Percentiles rank a stretch among this genome's conserved stretches.
These are phyloP conservation scores for Coecobrya sp. DNA, from an alignment of 2,888 invertebrate species.

Conservation along the genomic window DNA sequence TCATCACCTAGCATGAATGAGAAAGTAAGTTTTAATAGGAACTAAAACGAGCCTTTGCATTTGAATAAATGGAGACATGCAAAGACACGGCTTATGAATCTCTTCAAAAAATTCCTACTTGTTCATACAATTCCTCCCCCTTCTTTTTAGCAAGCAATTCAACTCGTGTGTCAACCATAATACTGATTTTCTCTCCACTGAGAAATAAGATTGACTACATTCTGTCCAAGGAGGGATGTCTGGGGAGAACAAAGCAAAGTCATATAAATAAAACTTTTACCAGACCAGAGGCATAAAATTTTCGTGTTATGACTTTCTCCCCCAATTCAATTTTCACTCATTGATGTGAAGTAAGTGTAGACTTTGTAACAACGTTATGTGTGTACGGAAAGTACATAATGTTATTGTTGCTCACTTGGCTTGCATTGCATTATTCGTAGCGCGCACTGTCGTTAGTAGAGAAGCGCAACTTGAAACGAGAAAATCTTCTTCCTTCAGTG, in stretches of 20 bases:
- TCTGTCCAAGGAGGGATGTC: neutral
- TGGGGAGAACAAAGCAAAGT: neutral
- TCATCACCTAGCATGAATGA: neutral
- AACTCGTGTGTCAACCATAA: conserved; percentile 9
- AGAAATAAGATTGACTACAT: neutral
- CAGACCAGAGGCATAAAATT: conserved; percentile 64
- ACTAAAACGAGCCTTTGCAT: neutral
- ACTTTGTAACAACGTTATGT: neutral
- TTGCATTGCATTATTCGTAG: neutral
- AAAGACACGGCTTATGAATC: neutral
- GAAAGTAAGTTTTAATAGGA: neutral
- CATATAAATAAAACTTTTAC: conserved; percentile 40
- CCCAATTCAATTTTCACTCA: conserved; percentile 69
- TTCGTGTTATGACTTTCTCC: conserved; percentile 67
- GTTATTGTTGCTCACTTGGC: neutral
- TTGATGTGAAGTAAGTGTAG: neutral
- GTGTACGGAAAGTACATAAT: neutral
- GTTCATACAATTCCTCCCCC: neutral
- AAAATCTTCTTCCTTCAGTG: conserved; percentile 18
- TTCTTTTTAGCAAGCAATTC: neutral
- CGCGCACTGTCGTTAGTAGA: neutral
- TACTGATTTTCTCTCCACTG: neutral
- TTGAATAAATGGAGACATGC: neutral
- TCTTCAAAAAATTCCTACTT: neutral
- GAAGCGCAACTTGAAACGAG: neutral